phyloP scores from a whole-genome alignment of 2,797 vertebrate genomes.

The Onychomys torridus region DNA sequence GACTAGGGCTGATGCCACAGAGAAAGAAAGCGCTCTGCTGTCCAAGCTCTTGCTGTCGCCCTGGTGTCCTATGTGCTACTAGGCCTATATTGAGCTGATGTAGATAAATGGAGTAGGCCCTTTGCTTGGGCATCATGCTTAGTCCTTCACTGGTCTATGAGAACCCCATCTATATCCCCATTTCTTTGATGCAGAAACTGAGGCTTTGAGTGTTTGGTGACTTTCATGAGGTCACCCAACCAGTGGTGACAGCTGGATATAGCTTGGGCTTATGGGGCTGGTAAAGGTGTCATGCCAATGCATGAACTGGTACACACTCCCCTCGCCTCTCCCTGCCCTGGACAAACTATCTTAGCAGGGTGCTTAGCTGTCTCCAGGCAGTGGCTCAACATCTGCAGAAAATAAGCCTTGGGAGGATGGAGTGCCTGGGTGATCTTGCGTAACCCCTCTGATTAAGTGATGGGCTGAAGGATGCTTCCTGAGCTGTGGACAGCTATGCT shows the following conservation, averaged over 20 bases:
- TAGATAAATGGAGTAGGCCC: no score
- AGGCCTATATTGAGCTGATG: neutral
- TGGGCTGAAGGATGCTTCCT: neutral
- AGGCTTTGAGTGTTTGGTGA: neutral
- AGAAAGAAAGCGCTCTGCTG: neutral
- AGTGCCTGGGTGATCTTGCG: fast-evolving
- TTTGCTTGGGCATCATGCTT: neutral
- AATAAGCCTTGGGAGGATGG: neutral
- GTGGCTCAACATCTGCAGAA: neutral
- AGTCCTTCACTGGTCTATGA: neutral
- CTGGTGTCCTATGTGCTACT: neutral
- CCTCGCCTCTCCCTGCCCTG: neutral
- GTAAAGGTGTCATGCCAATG: neutral
- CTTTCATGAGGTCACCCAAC: neutral
- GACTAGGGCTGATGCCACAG: fast-evolving
- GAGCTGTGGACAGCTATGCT: fast-evolving
- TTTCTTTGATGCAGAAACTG: neutral
- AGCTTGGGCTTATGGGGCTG: neutral
- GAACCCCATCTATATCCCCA: neutral
- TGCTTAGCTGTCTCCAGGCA: neutral
- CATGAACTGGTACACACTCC: no score
- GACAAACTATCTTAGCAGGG: neutral
- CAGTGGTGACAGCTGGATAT: neutral
- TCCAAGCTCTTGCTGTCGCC: fast-evolving
- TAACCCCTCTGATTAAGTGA: neutral